phyloP scores from a whole-genome alignment of 2,113 vertebrate species.

The Amblyornis subalaris region DNA sequence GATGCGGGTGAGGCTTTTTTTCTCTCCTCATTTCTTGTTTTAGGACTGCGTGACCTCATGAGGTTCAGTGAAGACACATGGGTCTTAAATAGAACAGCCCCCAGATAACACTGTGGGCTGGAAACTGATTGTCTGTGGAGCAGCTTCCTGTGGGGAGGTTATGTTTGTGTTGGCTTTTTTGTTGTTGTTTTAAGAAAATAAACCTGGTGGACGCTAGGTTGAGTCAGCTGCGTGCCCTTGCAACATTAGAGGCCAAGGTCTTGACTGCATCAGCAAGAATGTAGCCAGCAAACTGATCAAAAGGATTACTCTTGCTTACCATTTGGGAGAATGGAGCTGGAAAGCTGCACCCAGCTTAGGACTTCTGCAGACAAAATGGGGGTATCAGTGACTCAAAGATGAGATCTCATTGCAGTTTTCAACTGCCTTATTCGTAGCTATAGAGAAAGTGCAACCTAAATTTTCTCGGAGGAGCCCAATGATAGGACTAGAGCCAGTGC shows the following conservation, averaged over 20 bases:
- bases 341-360: background rate
- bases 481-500: background rate
- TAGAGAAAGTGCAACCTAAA: background rate
- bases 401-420: background rate
- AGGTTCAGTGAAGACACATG: rapidly evolving
- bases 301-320: background rate
- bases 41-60: rapidly evolving
- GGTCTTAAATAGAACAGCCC: background rate
- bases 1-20: background rate
- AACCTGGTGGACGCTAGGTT: background rate
- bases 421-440: background rate
- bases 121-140: background rate
- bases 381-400: background rate
- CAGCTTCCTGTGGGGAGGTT: background rate
- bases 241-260: background rate
- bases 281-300: background rate
- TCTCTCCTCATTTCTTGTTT: background rate
- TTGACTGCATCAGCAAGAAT: background rate
- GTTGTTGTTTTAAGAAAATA: background rate
- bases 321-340: background rate
- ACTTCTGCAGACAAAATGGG: background rate
- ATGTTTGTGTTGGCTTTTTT: background rate
- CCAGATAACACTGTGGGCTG: background rate
- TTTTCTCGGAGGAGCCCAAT: background rate
- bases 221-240: background rate